These are phyloP conservation scores for Aphelinus atriplicis DNA, from an alignment of 1,140 invertebrate species.

Conservation along the genomic window DNA sequence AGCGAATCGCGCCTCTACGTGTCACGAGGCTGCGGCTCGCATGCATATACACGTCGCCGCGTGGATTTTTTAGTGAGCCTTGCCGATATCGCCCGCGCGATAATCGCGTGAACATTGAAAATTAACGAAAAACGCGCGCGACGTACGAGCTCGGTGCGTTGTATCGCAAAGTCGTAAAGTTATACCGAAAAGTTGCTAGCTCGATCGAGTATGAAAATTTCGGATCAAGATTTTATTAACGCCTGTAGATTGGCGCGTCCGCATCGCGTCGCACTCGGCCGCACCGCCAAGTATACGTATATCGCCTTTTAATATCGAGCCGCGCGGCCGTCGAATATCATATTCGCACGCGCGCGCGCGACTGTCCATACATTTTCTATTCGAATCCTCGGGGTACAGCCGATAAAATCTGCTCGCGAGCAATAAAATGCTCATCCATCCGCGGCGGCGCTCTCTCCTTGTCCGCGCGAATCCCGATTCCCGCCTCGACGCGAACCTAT, in stretches of 20 bases:
- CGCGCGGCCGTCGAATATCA: too few relatives aligned
- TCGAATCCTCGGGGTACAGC: too few relatives aligned
- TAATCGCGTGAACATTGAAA: slow-evolving; percentile 38
- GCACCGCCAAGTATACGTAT: neutral
- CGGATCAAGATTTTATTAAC: slow-evolving; percentile 34
- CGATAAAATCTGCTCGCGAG: too few relatives aligned
- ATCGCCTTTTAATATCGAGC: neutral
- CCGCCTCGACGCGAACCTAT: too few relatives aligned
- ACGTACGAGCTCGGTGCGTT: slow-evolving; percentile 9
- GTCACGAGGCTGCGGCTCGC: too few relatives aligned
- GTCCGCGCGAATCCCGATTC: too few relatives aligned
- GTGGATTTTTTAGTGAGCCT: slow-evolving; percentile 36
- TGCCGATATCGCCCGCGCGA: slow-evolving; percentile 9
- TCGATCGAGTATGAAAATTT: slow-evolving; percentile 34
- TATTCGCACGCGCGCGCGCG: too few relatives aligned
- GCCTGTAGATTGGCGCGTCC: slow-evolving; percentile 1
- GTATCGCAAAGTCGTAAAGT: slow-evolving; percentile 33
- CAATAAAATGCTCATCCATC: too few relatives aligned
- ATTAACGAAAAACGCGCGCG: slow-evolving; percentile 31
- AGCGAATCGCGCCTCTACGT: too few relatives aligned
- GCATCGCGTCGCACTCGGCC: too few relatives aligned
- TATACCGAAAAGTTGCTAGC: slow-evolving; percentile 34
- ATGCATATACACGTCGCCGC: slow-evolving; percentile 17
- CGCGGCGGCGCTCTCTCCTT: too few relatives aligned
- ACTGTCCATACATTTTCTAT: too few relatives aligned